These are phyloP conservation scores for Leucophenga maculata DNA, from an alignment of 2,888 invertebrate species.

Conservation along the genomic window DNA sequence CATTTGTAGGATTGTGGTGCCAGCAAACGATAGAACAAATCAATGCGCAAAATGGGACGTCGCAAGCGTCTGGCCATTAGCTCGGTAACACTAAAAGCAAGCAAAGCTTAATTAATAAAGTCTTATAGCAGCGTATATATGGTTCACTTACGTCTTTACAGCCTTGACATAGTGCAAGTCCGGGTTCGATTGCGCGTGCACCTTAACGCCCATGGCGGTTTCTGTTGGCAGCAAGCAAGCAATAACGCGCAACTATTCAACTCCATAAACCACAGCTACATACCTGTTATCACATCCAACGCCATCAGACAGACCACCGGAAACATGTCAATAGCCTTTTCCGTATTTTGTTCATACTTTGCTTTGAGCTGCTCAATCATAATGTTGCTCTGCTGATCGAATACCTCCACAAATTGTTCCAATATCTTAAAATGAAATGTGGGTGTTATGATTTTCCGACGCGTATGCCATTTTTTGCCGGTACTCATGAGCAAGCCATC, in stretches of 20 bases:
- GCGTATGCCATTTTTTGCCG: conserved; percentile 77
- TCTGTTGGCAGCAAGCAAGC: conserved; percentile 51
- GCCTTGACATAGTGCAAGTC: conserved; percentile 81
- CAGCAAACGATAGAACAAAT: conserved; percentile 39
- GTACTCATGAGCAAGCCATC: conserved; percentile 65
- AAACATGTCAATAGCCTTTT: conserved; percentile 74
- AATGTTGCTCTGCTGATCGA: conserved; percentile 77
- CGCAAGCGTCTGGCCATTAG: conserved; percentile 43
- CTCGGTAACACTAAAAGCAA: conserved; percentile 29
- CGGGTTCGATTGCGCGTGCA: conserved; percentile 75
- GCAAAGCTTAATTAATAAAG: no score
- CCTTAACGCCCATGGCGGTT: conserved; percentile 66
- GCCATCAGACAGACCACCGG: conserved; percentile 77
- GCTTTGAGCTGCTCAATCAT: conserved; percentile 75
- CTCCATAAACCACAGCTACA: no score
- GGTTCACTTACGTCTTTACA: conserved; percentile 75
- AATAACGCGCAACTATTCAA: no score
- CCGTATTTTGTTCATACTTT: conserved; percentile 65
- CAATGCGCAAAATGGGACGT: conserved; percentile 43
- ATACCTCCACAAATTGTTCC: conserved; percentile 81
- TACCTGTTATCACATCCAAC: conserved; percentile 75
- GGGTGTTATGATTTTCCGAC: conserved; percentile 80
- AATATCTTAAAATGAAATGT: conserved; percentile 86
- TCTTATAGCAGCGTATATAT: conserved; percentile 1
- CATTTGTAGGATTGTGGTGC: conserved; percentile 39